Percentiles rank a stretch among this genome's conserved stretches.
These are phyloP conservation scores for Melanotaenia parkinsoni DNA, from an alignment of 2,797 vertebrate genomes.

Conservation along the genomic window DNA sequence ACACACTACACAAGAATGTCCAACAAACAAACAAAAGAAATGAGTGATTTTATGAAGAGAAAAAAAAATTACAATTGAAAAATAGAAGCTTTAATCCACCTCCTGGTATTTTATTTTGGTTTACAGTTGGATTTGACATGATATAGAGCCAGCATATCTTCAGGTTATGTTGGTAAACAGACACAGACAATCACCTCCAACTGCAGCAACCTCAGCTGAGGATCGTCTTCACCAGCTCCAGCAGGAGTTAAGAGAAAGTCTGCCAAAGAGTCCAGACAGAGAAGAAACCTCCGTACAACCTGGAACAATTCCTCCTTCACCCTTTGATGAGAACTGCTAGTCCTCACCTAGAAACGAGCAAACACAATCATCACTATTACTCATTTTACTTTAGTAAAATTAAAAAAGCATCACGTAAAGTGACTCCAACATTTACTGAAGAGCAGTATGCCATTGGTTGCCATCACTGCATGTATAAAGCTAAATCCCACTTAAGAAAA, in stretches of 20 bases:
- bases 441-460: neutral
- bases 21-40: neutral
- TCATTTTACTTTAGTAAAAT: neutral
- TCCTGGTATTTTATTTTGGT: too few species aligned
- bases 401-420: neutral
- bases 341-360: conserved; percentile 41
- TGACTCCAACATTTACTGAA: neutral
- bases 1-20: conserved; percentile 76
- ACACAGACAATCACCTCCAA: conserved; percentile 77
- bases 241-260: conserved; percentile 72
- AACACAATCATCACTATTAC: neutral
- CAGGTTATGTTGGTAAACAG: neutral
- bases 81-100: too few species aligned
- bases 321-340: conserved; percentile 35
- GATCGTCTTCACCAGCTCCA: conserved; percentile 65
- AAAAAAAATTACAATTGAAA: neutral
- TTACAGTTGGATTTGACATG: neutral
- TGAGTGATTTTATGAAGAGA: neutral
- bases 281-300: conserved; percentile 76
- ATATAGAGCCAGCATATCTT: neutral
- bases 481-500: too few species aligned
- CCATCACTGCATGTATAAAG: neutral
- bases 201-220: conserved; percentile 73
- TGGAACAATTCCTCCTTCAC: conserved; percentile 79
- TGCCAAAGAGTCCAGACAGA: conserved; percentile 79